phyloP scores from a whole-genome alignment of 2,888 invertebrate species.

The Sminthurides aquaticus region DNA sequence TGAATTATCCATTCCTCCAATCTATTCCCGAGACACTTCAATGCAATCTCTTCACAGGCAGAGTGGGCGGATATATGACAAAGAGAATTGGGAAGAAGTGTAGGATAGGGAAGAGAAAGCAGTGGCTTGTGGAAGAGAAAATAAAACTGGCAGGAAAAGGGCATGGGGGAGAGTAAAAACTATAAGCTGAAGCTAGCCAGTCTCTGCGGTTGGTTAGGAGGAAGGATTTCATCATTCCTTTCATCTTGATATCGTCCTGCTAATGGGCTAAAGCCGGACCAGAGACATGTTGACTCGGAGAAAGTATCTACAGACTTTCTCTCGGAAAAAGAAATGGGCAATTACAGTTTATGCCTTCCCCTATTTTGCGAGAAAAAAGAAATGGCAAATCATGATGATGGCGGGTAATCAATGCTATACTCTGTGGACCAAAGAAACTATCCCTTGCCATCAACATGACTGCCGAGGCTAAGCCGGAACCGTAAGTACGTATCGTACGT shows the following conservation, averaged over 20 bases:
- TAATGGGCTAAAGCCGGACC: neutral
- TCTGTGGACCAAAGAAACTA: no score
- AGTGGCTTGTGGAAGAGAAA: no score
- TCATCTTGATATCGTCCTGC: neutral
- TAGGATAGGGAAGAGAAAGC: neutral
- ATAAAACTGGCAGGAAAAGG: no score
- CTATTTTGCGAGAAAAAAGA: neutral
- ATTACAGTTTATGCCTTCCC: neutral
- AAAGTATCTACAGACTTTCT: neutral
- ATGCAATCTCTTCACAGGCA: neutral
- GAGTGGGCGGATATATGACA: no score
- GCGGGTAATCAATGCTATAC: neutral
- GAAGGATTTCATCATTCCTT: neutral
- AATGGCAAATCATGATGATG: neutral
- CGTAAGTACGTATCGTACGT: no score
- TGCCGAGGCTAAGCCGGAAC: no score
- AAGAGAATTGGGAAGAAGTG: neutral
- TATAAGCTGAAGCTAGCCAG: no score
- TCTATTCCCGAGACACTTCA: neutral
- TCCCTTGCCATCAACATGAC: no score
- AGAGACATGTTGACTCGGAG: neutral
- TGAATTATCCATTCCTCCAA: neutral
- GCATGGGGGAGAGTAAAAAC: no score
- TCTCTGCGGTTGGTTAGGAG: no score
- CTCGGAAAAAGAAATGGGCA: neutral